Base-by-base conservation (phyloP, 30 jellyfish, hydroid and myxozoan genomes). In the Hydractinia echinata region DNA sequence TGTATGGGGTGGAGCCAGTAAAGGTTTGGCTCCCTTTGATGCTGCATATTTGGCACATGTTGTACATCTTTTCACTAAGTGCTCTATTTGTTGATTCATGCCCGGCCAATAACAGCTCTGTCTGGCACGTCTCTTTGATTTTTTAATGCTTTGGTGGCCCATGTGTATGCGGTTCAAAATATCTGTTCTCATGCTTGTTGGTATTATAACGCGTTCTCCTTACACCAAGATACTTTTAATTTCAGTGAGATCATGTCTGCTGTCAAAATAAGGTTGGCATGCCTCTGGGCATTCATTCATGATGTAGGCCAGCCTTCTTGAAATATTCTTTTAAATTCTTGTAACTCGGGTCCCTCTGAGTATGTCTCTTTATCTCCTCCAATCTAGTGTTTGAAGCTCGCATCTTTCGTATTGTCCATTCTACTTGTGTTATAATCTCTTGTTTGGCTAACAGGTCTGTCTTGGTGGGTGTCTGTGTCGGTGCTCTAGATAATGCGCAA, bases 261-360 rank as follows among this genome's bases (percentile, higher is more conserved):
- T 19, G 69, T 72, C 52, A 82, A 73, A 81, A 81, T 15, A 81
- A 60, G 73, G 83, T 51, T 51, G 84, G 5, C 67, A 15, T 15
- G 21, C 53, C 14, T 67, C 83, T 15, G 89, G 51, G 76, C 67
- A 72, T 50, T 81, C 84, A 60, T 72, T 53, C 39, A 1, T 51
- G 85, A 49, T 55, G 66, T 49, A 49, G 84, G 89, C 89, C 89
- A 81, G 1, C 89, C 89, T 54, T 62, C 44, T 30, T 30, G 44
- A 30, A 30, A 0, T 30, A 30, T 30, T 30, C 2, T 1, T 30
- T 30, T 30, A 1, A 0, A 30, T 0, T 30, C 1, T 30, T 30
- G 44, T 30, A 30, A 30, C 44, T 30, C 2, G 44, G 44, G 44
- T 30, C 44, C 44, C 44, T 30, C 44, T 30, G 44, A 30, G 44